Evolutionary conservation across 2,888 invertebrate genomes (phyloP), one percentile per base, ranked within the genome.

Genomic region (Eupithecia exiguata): DNA sequence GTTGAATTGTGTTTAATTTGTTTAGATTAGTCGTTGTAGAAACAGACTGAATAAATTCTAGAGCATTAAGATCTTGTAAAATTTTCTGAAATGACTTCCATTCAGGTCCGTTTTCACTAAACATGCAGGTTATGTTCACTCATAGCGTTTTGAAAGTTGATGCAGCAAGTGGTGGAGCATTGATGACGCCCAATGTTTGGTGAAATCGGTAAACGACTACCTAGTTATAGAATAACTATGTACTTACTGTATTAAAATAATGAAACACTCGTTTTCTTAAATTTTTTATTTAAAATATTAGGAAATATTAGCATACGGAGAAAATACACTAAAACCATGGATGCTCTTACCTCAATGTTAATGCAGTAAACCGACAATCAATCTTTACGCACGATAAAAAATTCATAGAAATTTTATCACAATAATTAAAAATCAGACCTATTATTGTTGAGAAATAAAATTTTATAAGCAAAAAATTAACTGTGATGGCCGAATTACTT

Each of bases 371-470:
- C n/a, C 21, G n/a, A 49, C n/a, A 9, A 53, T 21, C 49, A 5
- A 7, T 21, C 21, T 58, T 25, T 21, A n/a, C 21, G 10, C n/a
- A 25, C 25, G 1, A 58, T 25, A 58, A 58, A 30, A 58, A 53
- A 53, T 21, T 53, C 53, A 21, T 21, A 0, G 21, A 53, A 9
- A 6, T 53, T 7, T n/a, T 53, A 53, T 53, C 53, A 53, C 53
- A 53, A 53, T 53, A 53, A 53, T 53, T 21, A 53, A 53, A 58
- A 58, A 58, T 58, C 21, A 58, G 58, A 58, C 58, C 10, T 21
- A 53, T 53, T 21, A n/a, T 58, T 58, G 14, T 25, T 58, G 25
- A 21, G 49, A 53, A 10, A 21, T 12, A 49, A 9, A 49, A 53
- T 21, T 21, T 3, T 53, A 21, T 10, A 25, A 1, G 58, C 5